Evolutionary conservation across 2,113 vertebrate genomes (phyloP).

Genomic region (Toxotes jaculatrix): DNA sequence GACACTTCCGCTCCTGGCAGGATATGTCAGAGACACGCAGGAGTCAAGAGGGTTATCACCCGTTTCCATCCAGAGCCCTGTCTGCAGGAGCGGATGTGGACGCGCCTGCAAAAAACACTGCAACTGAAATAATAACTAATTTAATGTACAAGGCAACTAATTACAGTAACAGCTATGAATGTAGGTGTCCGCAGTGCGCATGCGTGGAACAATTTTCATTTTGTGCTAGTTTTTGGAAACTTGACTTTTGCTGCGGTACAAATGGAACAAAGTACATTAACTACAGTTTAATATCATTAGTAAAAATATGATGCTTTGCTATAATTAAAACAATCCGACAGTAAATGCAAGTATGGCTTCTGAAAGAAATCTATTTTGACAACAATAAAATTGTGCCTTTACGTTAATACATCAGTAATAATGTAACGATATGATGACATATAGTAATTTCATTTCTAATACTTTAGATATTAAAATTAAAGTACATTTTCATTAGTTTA

Average conservation of each 20-base stretch:
- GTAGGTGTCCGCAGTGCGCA: neutral
- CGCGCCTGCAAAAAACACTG: neutral
- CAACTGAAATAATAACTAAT: neutral
- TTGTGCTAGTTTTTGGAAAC: neutral
- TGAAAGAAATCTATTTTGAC: too few species aligned
- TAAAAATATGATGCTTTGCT: too few species aligned
- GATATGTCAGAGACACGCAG: constrained; percentile 67
- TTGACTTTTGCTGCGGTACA: too few species aligned
- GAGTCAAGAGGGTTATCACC: constrained; percentile 42
- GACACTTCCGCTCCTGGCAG: constrained; percentile 75
- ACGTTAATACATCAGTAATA: neutral
- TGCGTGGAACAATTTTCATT: neutral
- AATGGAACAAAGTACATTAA: too few species aligned
- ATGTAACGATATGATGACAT: too few species aligned
- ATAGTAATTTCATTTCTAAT: too few species aligned
- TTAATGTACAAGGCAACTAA: neutral
- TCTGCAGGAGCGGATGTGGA: constrained; percentile 27
- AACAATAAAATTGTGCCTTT: neutral
- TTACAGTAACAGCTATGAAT: too few species aligned
- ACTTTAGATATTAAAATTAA: too few species aligned
- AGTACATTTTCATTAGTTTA: too few species aligned
- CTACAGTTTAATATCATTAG: neutral
- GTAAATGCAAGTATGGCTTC: too few species aligned
- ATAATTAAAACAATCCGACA: too few species aligned
- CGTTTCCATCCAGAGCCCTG: neutral